Evolutionary conservation across 2,797 vertebrate species (phyloP), one percentile per base, ranked within the genome.

Genomic region (Sebastes nivosus): DNA sequence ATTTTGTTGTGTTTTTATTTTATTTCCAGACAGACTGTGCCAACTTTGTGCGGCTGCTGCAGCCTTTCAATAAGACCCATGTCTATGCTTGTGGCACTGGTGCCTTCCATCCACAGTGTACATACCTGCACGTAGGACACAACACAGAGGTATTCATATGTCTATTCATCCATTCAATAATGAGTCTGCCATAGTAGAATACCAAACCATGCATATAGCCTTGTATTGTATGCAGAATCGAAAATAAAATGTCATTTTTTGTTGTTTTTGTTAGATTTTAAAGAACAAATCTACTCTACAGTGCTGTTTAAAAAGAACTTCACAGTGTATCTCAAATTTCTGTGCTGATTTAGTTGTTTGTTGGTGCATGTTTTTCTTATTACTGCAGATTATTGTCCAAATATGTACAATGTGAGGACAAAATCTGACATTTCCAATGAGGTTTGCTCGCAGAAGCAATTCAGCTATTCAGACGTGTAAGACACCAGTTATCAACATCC

Each of bases 31-130:
- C 89, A 0, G 97, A 98, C n/a, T 98, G 97, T 65, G 96, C 96
- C 79, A 98, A 97, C 94, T 97, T 97, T 30, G 94, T 98, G 70
- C 96, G 96, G 18, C 92, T 97, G 74, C 94, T 98, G 64, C 96
- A 97, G 90, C 94, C 94, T 1, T 96, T 96, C 92, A 98, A 98
- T 81, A 96, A 95, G 77, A 97, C 93, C 7, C 96, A 97, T 0
- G 93, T 98, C 24, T 97, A 95, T 0, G 95, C 91, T 4, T 98
- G 97, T 0, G 97, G 96, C 1, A 97, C 97, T 0, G 96, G 97
- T 0, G 96, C 97, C 30, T 98, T 96, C 84, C 91, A 96, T n/a
- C 97, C 97, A 0, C 90, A 96, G 79, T 98, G 97, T 18, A 94
- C 95, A 3, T 94, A 93, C 88, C 87, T 96, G 71, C 90, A 94